Percentiles rank a stretch among this genome's conserved stretches.
Evolutionary conservation across 2,888 invertebrate species (phyloP).

Genomic region (Dendrolimus houi): DNA sequence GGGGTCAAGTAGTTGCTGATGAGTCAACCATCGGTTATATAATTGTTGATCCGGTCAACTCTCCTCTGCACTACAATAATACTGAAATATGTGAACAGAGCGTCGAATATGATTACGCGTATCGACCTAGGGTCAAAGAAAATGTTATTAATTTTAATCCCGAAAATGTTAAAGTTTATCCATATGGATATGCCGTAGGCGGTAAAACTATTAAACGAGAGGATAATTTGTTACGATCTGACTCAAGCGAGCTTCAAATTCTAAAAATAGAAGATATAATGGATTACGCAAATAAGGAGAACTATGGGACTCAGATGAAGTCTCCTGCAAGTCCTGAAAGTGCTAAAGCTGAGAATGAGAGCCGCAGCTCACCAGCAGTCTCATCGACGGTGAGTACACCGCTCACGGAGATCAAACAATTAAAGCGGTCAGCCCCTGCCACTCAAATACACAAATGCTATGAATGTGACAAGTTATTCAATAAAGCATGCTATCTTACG

Average conservation of each 20-base stretch:
- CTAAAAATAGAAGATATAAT: constrained; percentile 67
- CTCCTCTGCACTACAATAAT: constrained; percentile 50
- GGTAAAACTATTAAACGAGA: constrained; percentile 63
- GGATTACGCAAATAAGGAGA: constrained; percentile 73
- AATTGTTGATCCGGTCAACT: constrained; percentile 58
- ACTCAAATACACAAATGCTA: constrained; percentile 80
- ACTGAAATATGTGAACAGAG: constrained; percentile 44
- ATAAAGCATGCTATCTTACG: constrained; percentile 90
- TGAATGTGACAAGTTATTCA: constrained; percentile 90
- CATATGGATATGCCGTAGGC: constrained; percentile 53
- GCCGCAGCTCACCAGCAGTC: constrained; percentile 50
- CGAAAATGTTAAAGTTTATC: constrained; percentile 50
- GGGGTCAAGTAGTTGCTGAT: constrained; percentile 80
- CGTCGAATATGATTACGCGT: constrained; percentile 58
- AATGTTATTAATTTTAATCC: constrained; percentile 48
- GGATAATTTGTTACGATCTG: constrained; percentile 38
- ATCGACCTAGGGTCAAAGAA: constrained; percentile 50
- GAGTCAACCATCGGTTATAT: constrained; percentile 71
- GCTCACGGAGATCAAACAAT: constrained; percentile 56
- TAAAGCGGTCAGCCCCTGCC: constrained; percentile 42
- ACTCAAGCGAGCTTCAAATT: constrained; percentile 54
- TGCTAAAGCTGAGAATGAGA: constrained; percentile 56
- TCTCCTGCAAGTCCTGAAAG: constrained; percentile 69
- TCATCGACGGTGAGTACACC: constrained; percentile 63
- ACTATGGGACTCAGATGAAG: constrained; percentile 64